Conservation (phyloP, 2,888 invertebrate species). For the Drosophila quinaria region DNA sequence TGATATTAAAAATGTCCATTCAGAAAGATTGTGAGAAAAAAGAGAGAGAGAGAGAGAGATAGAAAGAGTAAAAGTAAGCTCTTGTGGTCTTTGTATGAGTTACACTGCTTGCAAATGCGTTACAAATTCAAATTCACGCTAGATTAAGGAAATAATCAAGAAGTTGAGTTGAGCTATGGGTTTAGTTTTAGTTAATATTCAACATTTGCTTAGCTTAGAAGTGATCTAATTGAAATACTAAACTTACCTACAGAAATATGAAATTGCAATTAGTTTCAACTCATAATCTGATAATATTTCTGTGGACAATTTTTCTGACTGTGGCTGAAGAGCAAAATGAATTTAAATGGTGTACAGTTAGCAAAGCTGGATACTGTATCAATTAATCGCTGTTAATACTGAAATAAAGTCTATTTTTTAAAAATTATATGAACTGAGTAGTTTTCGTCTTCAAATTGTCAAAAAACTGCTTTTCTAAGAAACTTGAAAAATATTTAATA, state of each 20-base stretch:
- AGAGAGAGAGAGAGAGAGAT: too few relatives aligned
- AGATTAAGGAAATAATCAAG: neutral
- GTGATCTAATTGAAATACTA: neutral
- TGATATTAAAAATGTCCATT: too few relatives aligned
- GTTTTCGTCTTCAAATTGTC: conserved; percentile 2
- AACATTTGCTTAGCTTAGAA: neutral
- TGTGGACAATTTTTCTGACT: neutral
- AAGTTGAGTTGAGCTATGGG: neutral
- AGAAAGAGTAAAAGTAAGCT: neutral
- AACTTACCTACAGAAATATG: neutral
- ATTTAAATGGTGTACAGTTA: conserved; percentile 24
- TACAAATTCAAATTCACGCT: conserved; percentile 18
- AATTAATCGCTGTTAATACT: neutral
- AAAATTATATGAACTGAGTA: neutral
- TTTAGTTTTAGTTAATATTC: neutral
- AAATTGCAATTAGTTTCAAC: neutral
- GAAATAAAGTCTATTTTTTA: neutral
- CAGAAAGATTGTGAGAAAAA: too few relatives aligned
- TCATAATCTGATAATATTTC: too few relatives aligned
- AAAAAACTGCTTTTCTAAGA: too few relatives aligned
- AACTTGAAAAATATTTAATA: neutral
- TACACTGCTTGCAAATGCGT: conserved; percentile 6
- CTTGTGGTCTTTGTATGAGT: neutral
- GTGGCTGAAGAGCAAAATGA: too few relatives aligned
- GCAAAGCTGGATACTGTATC: neutral